Conservation (phyloP, 35 echinoderm and acorn worm species). For the Heliocidaris tuberculata region DNA sequence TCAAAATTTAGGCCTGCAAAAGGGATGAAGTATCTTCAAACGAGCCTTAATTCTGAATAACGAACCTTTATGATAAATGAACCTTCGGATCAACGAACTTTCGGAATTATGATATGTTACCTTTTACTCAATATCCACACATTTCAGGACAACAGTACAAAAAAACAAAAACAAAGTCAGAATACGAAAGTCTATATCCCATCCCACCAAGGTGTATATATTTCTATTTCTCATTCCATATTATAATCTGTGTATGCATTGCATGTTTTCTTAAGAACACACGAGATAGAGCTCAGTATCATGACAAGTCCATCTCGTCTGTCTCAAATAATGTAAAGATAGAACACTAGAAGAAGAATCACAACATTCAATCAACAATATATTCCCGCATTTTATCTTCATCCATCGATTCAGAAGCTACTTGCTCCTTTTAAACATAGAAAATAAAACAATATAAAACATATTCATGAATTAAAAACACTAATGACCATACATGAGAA, state of each 20-base stretch:
- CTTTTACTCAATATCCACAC: too few relatives aligned
- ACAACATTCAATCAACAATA: constrained; percentile 4
- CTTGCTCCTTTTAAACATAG: not conserved
- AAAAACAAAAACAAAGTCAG: not conserved
- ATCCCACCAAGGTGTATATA: not conserved
- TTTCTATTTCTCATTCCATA: constrained; percentile 12
- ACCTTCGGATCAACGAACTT: not conserved
- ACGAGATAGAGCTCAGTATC: not conserved
- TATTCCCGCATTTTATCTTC: not conserved
- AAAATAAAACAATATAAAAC: constrained; percentile 3
- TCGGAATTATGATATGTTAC: not conserved
- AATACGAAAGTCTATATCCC: not conserved
- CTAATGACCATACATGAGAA: not conserved
- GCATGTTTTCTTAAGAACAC: not conserved
- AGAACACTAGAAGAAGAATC: not conserved
- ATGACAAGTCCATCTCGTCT: not conserved
- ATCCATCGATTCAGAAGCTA: not conserved
- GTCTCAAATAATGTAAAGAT: not conserved
- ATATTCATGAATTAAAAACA: not conserved
- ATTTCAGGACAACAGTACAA: not conserved
- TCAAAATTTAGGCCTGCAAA: too few relatives aligned
- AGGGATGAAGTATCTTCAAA: not conserved
- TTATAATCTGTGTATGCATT: not conserved
- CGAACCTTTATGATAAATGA: not conserved
- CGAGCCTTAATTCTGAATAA: not conserved